Evolutionary conservation across 2,888 invertebrate species (phyloP).

Genomic region (Dynastes tityus): DNA sequence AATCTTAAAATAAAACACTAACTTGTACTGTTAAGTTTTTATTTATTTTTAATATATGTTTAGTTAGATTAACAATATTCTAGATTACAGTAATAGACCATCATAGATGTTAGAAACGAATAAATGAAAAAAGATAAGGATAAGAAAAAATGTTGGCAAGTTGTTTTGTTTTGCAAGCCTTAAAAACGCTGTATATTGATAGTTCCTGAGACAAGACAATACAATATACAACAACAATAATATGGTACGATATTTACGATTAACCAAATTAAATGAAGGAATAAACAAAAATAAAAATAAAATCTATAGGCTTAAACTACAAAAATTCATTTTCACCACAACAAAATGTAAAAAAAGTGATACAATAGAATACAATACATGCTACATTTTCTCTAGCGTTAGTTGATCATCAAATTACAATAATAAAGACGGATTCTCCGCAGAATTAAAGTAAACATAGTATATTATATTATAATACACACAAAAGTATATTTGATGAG

Average conservation of each 20-base stretch:
- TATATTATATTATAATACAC: conserved; percentile 37
- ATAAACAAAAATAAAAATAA: neutral
- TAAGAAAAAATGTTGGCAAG: conserved; percentile 26
- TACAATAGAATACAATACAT: neutral
- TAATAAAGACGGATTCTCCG: conserved; percentile 7
- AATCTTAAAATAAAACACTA: neutral
- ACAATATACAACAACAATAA: neutral
- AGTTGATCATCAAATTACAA: conserved; percentile 25
- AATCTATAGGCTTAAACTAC: conserved; percentile 9
- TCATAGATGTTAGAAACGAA: conserved; percentile 5
- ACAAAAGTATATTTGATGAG: conserved; percentile 32
- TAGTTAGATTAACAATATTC: conserved; percentile 42
- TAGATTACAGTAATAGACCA: conserved; percentile 24
- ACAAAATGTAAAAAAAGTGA: neutral
- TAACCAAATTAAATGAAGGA: conserved; percentile 3
- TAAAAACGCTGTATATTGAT: neutral
- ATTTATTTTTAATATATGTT: conserved; percentile 21
- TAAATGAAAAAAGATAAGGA: neutral
- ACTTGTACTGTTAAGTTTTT: conserved; percentile 25
- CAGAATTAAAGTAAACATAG: conserved; percentile 31
- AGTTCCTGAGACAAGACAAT: neutral
- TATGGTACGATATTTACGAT: neutral
- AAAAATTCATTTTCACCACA: neutral
- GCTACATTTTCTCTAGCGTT: conserved; percentile 18
- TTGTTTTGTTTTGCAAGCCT: neutral